Conservation (phyloP, 1,140 invertebrate species). For the Holcopasites calliopsidis region DNA sequence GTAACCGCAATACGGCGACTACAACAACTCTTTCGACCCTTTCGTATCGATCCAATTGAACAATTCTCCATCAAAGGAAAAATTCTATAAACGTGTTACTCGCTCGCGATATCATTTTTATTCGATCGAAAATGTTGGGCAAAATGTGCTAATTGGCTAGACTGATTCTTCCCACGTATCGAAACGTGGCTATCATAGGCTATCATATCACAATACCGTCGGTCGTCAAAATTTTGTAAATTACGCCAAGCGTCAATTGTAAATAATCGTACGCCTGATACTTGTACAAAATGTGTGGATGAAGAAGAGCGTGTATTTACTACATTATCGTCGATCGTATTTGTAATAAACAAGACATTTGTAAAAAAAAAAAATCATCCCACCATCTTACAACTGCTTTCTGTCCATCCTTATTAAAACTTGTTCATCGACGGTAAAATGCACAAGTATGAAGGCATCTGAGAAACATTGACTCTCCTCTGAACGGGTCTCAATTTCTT, state of each 20-base stretch:
- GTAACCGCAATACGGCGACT: not conserved
- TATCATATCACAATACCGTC: not conserved
- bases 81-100: too few relatives aligned
- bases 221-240: slow-evolving; percentile 64
- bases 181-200: slow-evolving; percentile 8
- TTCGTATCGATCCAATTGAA: too few relatives aligned
- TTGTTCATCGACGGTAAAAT: not conserved
- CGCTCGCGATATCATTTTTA: not conserved
- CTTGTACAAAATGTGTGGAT: slow-evolving; percentile 69
- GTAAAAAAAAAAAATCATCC: slow-evolving; percentile 39
- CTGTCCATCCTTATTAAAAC: not conserved
- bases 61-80: too few relatives aligned
- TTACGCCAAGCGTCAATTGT: slow-evolving; percentile 63
- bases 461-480: not conserved
- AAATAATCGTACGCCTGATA: slow-evolving; percentile 66
- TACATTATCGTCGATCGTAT: slow-evolving; percentile 57
- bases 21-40: slow-evolving; percentile 1
- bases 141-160: slow-evolving; percentile 52
- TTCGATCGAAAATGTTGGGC: not conserved
- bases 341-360: slow-evolving; percentile 69
- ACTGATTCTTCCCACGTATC: slow-evolving; percentile 64
- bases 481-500: slow-evolving; percentile 1
- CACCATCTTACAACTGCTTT: not conserved
- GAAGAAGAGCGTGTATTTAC: slow-evolving; percentile 11
- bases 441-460: not conserved